Conservation (phyloP, 2,888 invertebrate genomes). For the Pheosia gnoma region DNA sequence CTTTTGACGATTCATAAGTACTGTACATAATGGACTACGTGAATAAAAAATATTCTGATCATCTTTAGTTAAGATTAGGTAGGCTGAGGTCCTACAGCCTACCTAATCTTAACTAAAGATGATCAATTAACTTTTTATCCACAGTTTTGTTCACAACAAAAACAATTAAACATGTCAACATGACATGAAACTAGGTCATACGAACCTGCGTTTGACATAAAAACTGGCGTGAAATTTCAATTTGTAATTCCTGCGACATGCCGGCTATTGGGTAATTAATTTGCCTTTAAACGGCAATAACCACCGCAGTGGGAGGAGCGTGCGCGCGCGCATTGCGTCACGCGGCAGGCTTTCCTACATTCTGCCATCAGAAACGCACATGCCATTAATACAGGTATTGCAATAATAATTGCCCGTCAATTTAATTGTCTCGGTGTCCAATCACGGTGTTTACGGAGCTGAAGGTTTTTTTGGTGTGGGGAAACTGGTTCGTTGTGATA, state of each 20-base stretch:
- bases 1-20: too few species aligned
- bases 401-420: constrained; percentile 4
- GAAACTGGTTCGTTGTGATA: not conserved
- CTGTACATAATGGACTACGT: too few species aligned
- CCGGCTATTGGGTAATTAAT: constrained; percentile 24
- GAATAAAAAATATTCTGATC: too few species aligned
- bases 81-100: not conserved
- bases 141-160: not conserved
- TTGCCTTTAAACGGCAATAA: constrained; percentile 12
- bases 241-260: constrained; percentile 29
- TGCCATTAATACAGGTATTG: constrained; percentile 17
- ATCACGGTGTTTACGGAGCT: not conserved
- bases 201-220: constrained; percentile 15
- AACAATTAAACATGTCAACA: constrained; percentile 2
- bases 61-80: too few species aligned
- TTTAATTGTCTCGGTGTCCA: constrained; percentile 5
- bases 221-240: constrained; percentile 28
- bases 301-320: not conserved
- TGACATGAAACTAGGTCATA: constrained; percentile 19
- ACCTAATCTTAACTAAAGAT: not conserved
- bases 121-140: too few species aligned
- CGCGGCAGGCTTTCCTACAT: constrained; percentile 8
- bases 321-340: constrained; percentile 23
- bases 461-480: not conserved
- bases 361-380: constrained; percentile 4